Conservation (phyloP, 2,113 vertebrate species). For the Fregata magnificens region DNA sequence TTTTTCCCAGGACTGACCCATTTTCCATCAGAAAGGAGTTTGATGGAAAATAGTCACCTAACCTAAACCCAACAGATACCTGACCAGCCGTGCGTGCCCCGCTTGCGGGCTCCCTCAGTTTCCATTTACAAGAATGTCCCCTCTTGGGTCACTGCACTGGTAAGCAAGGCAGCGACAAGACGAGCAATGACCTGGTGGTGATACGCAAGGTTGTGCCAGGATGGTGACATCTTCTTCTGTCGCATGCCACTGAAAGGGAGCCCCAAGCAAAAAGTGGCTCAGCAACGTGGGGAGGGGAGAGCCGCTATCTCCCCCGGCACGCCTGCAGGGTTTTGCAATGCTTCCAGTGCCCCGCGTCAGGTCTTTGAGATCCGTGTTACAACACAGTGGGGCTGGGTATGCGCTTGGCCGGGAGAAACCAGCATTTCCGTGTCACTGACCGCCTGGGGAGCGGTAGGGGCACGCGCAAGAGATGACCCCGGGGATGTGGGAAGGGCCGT, state of each 20-base stretch:
- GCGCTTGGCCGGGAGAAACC: rapidly evolving
- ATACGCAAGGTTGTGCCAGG: neutral
- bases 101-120: rapidly evolving
- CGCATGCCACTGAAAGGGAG: rapidly evolving
- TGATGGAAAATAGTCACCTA: no score
- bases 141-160: neutral
- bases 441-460: rapidly evolving
- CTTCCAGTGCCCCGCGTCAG: rapidly evolving
- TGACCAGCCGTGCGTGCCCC: rapidly evolving
- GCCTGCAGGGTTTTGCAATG: neutral
- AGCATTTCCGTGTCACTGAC: neutral
- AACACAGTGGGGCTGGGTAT: rapidly evolving
- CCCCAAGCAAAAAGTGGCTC: neutral
- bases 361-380: rapidly evolving
- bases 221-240: neutral
- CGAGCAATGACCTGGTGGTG: rapidly evolving
- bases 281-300: rapidly evolving
- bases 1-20: neutral
- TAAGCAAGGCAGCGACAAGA: neutral
- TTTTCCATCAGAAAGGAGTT: neutral
- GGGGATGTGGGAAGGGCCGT: neutral
- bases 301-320: rapidly evolving
- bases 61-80: no score
- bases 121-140: neutral
- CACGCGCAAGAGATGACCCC: rapidly evolving